phyloP scores from a whole-genome alignment of 2,888 invertebrate genomes.

The Xestia ashworthii region DNA sequence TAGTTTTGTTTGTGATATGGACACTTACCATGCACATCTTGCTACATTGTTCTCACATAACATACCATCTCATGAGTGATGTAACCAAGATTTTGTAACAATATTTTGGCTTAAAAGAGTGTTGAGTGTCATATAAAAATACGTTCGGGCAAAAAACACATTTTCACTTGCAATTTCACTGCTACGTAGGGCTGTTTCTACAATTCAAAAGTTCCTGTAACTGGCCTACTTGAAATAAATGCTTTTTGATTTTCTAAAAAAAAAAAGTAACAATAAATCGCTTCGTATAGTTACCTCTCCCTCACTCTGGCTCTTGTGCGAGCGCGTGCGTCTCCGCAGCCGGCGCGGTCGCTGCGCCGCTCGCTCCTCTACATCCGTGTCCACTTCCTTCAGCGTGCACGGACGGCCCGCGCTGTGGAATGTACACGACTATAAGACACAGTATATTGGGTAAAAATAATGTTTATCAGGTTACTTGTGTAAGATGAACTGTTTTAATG shows the following conservation, averaged over 20 bases:
- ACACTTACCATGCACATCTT: too few relatives aligned
- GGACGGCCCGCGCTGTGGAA: conserved; percentile 90
- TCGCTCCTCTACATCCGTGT: conserved; percentile 93
- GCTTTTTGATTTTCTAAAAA: not conserved
- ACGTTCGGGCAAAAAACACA: too few relatives aligned
- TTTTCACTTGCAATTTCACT: too few relatives aligned
- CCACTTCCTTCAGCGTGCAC: conserved; percentile 92
- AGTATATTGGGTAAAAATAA: not conserved
- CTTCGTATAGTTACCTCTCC: conserved; percentile 78
- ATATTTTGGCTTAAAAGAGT: too few relatives aligned
- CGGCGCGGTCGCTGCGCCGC: conserved; percentile 85
- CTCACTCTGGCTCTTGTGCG: conserved; percentile 87
- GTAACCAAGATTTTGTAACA: too few relatives aligned
- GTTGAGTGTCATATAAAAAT: too few relatives aligned
- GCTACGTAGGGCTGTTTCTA: too few relatives aligned
- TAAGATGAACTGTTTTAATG: not conserved
- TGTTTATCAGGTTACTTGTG: not conserved
- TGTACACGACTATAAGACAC: not conserved
- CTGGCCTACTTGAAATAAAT: too few relatives aligned
- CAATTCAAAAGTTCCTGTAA: too few relatives aligned
- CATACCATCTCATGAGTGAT: too few relatives aligned
- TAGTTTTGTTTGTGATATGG: too few relatives aligned
- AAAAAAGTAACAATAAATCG: not conserved
- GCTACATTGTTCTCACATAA: too few relatives aligned
- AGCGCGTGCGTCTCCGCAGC: conserved; percentile 85